Percentiles rank a stretch among this genome's conserved stretches.
phyloP scores from a whole-genome alignment of 2,888 invertebrate species.

The Druceiella hillmani region DNA sequence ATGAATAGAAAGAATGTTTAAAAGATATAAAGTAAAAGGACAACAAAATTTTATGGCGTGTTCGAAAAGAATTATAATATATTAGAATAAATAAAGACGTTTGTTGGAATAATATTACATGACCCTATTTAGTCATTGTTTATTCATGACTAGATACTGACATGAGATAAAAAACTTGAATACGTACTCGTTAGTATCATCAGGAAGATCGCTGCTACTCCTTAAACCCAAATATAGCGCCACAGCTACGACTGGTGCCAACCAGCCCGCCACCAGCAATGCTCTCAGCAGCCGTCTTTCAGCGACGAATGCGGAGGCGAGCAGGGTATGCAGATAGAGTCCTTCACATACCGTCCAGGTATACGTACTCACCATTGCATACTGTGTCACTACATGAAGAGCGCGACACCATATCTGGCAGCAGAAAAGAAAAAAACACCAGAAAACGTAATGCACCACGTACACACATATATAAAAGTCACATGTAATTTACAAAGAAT shows the following conservation, averaged over 20 bases:
- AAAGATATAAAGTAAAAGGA: too few species aligned
- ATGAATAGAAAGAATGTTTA: too few species aligned
- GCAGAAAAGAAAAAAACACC: too few species aligned
- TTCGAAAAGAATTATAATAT: too few species aligned
- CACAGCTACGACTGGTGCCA: constrained; percentile 63
- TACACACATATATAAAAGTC: too few species aligned
- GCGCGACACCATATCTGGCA: constrained; percentile 74
- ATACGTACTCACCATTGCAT: constrained; percentile 87
- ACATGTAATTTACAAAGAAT: too few species aligned
- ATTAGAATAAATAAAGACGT: constrained; percentile 1
- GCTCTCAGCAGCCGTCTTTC: constrained; percentile 80
- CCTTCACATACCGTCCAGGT: constrained; percentile 98
- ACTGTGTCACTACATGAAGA: constrained; percentile 78
- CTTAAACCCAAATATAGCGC: constrained; percentile 63
- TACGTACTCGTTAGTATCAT: constrained; percentile 54
- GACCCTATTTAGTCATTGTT: constrained; percentile 1
- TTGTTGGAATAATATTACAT: neutral
- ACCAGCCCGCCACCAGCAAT: constrained; percentile 83
- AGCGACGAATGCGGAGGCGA: constrained; percentile 86
- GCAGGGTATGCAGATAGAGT: constrained; percentile 87
- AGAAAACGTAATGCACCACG: too few species aligned
- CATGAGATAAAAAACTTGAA: constrained; percentile 41
- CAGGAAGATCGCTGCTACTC: constrained; percentile 42
- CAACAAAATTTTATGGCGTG: too few species aligned
- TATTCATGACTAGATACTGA: constrained; percentile 18